phyloP scores from a whole-genome alignment of 2,888 invertebrate species.

The Nysson spinosus region DNA sequence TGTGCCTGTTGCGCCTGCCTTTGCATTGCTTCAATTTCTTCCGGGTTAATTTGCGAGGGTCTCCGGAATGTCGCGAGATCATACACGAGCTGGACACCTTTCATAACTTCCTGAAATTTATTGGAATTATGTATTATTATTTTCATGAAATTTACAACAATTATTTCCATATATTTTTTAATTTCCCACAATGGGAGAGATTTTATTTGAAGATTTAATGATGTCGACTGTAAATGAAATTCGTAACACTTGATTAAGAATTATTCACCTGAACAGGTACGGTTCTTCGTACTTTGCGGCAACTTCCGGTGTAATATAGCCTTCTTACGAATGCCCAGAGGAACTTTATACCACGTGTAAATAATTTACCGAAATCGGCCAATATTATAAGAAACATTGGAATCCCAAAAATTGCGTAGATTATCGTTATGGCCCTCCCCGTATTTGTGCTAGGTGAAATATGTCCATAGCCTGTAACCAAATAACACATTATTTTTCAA shows the following conservation, averaged over 20 bases:
- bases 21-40: constrained; percentile 79
- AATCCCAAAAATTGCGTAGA: constrained; percentile 96
- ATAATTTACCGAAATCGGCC: constrained; percentile 94
- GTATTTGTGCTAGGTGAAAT: constrained; percentile 93
- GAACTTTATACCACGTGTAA: constrained; percentile 93
- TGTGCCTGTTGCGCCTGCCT: too few species aligned
- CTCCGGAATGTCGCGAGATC: constrained; percentile 87
- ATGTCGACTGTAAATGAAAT: background rate
- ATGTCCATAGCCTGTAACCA: constrained; percentile 93
- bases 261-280: constrained; percentile 84
- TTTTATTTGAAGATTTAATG: background rate
- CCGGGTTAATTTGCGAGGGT: constrained; percentile 83
- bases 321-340: constrained; percentile 92
- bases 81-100: constrained; percentile 89
- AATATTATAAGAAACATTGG: constrained; percentile 96
- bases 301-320: constrained; percentile 91
- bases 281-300: constrained; percentile 86
- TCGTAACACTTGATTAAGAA: background rate
- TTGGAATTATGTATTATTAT: too few species aligned
- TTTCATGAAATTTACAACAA: too few species aligned
- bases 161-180: too few species aligned
- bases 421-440: constrained; percentile 92
- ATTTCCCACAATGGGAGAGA: too few species aligned
- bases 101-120: constrained; percentile 85
- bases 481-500: background rate